Evolutionary conservation across 2,113 vertebrate species (phyloP), one percentile per base, ranked within the genome.

Genomic region (Mirounga angustirostris): DNA sequence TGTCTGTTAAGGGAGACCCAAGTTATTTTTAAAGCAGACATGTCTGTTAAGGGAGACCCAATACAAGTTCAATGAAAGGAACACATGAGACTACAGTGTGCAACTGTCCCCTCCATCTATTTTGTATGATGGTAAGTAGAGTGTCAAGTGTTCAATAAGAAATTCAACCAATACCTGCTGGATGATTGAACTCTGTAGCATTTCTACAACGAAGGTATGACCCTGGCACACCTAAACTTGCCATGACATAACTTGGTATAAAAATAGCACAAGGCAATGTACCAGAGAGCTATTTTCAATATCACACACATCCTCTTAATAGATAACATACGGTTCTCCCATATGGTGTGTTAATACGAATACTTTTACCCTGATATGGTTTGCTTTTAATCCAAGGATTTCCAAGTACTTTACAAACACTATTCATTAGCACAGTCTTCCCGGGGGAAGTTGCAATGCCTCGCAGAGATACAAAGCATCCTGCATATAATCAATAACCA

Each of bases 321-420:
- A 97, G 89, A 83, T 81, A 92, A 96, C 92, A 97, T 97, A 96
- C 85, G 96, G 78, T 67, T 96, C 22, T 86, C 76, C 74, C 89
- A 96, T 92, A 96, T 92, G 95, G 93, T 22, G 36, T 84, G 54
- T 50, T 95, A 94, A 91, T 92, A 95, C 56, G 97, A 92, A 96
- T 93, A 95, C 81, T 96, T 97, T 86, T 89, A 94, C 43, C 91
- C 94, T 63, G 43, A 92, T 92, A 92, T 0, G 16, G 79, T 92
- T 84, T 78, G 61, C 89, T 96, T 96, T 94, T 84, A 97, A 97
- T 95, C 33, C 52, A 87, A 94, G 91, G 79, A 94, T 98, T 98
- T 96, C 89, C 80, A 94, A 96, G 74, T 97, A 96, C 76, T 96
- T 96, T 93, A 91, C 54, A 97, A 97, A 96, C 61, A 95, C 19